phyloP scores from a whole-genome alignment of 2,113 vertebrate genomes.

The Lepisosteus osseus region DNA sequence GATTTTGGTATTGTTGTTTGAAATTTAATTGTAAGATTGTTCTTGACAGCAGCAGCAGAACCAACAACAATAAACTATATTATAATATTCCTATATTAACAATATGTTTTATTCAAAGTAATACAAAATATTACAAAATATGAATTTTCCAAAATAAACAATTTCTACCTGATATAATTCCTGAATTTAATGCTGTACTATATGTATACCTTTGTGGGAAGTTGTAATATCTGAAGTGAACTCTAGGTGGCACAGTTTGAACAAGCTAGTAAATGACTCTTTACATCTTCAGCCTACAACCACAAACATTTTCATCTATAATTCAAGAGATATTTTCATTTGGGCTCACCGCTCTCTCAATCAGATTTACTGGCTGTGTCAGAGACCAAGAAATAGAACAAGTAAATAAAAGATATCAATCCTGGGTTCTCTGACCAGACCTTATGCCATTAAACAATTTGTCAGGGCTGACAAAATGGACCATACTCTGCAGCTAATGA shows the following conservation, averaged over 20 bases:
- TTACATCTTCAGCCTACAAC: not conserved
- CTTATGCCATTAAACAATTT: slow-evolving; percentile 48
- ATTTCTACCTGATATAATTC: no score
- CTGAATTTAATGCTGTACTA: not conserved
- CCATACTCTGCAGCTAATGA: slow-evolving; percentile 26
- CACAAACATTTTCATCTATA: slow-evolving; percentile 16
- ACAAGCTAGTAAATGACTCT: slow-evolving; percentile 27
- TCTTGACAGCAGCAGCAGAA: no score
- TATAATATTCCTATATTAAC: no score
- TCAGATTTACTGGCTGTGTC: slow-evolving; percentile 7
- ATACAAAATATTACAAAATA: no score
- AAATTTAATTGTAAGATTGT: no score
- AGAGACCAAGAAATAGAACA: slow-evolving; percentile 9
- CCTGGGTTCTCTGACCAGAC: slow-evolving; percentile 27
- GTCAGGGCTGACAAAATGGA: slow-evolving; percentile 40
- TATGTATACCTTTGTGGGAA: not conserved
- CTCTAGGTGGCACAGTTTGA: slow-evolving; percentile 48
- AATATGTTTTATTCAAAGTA: no score
- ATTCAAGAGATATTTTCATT: slow-evolving; percentile 7
- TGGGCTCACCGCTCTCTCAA: slow-evolving; percentile 24
- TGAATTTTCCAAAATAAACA: no score
- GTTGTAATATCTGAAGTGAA: slow-evolving; percentile 31
- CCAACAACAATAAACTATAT: no score
- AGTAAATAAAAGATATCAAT: slow-evolving; percentile 39
- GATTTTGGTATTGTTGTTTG: no score